Conservation (phyloP, 2,797 vertebrate genomes). For the Fistularia commersonii region DNA sequence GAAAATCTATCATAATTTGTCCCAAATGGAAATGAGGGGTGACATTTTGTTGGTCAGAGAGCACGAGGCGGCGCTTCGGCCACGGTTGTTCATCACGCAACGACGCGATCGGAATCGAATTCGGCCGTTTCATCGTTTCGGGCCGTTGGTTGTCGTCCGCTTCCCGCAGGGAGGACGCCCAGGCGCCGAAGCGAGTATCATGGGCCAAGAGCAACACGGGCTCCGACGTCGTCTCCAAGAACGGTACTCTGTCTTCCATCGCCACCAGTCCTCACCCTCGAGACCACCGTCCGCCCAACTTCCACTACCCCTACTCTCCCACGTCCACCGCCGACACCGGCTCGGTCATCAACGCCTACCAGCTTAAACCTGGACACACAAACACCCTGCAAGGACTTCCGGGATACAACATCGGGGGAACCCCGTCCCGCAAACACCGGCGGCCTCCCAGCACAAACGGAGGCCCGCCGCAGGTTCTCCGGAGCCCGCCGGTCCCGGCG, state of each 20-base stretch:
- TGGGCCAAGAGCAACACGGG: slow-evolving; percentile 84
- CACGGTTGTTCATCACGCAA: too few species aligned
- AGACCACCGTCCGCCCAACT: slow-evolving; percentile 62
- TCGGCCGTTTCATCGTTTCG: neutral
- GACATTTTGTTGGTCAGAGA: too few species aligned
- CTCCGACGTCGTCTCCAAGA: slow-evolving; percentile 87
- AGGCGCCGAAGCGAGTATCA: slow-evolving; percentile 85
- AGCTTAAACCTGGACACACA: slow-evolving; percentile 63
- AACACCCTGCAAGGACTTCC: slow-evolving; percentile 74
- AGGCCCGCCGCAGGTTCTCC: slow-evolving; percentile 52
- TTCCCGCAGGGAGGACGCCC: slow-evolving; percentile 85
- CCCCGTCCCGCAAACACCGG: slow-evolving; percentile 50
- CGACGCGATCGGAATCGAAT: too few species aligned
- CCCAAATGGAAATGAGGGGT: too few species aligned
- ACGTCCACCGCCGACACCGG: slow-evolving; percentile 68
- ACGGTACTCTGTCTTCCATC: slow-evolving; percentile 89
- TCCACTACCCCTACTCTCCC: slow-evolving; percentile 71
- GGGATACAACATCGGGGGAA: slow-evolving; percentile 69
- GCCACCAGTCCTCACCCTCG: slow-evolving; percentile 72
- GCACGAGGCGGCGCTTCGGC: too few species aligned
- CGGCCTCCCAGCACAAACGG: slow-evolving; percentile 51
- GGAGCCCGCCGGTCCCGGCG: slow-evolving; percentile 41
- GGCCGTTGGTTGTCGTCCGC: neutral
- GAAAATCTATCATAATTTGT: too few species aligned
- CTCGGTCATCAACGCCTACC: slow-evolving; percentile 79